Percentiles rank a stretch among this genome's conserved stretches.
Conservation (phyloP, 2,113 vertebrate genomes). For the Potamarius usumacintae region DNA sequence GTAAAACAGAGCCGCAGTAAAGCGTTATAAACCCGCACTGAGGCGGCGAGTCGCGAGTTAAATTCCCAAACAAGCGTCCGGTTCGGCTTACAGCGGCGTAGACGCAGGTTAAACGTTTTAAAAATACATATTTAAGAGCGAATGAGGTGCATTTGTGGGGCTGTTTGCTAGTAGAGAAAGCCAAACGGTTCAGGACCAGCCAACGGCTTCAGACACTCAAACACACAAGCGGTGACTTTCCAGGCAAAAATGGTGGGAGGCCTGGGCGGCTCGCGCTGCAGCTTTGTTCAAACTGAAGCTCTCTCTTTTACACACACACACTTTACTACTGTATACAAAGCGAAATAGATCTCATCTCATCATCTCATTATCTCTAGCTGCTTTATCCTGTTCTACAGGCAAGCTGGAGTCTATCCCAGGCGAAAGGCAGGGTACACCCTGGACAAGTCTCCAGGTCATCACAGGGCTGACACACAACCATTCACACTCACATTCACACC, state of each 20-base stretch:
- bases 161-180: constrained; percentile 87
- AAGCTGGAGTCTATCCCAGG: no score
- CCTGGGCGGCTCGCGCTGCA: constrained; percentile 70
- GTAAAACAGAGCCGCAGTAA: constrained; percentile 65
- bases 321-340: constrained; percentile 57
- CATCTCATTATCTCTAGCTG: no score
- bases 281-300: constrained; percentile 65
- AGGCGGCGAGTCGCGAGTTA: constrained; percentile 58
- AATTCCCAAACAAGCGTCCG: constrained; percentile 68
- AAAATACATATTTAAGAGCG: constrained; percentile 72
- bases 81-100: constrained; percentile 59
- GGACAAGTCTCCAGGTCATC: no score
- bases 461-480: no score
- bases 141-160: constrained; percentile 83
- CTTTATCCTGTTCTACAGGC: no score
- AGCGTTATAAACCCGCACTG: constrained; percentile 67
- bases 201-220: constrained; percentile 90
- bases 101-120: constrained; percentile 59
- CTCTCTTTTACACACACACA: constrained; percentile 59
- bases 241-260: constrained; percentile 86
- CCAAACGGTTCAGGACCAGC: constrained; percentile 90
- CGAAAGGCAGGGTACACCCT: no score
- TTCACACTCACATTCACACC: no score
- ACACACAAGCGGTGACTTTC: constrained; percentile 82
- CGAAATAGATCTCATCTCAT: no score